These are phyloP conservation scores for Pristionchus arcanus DNA, from an alignment of 2,888 invertebrate genomes.

Conservation along the genomic window DNA sequence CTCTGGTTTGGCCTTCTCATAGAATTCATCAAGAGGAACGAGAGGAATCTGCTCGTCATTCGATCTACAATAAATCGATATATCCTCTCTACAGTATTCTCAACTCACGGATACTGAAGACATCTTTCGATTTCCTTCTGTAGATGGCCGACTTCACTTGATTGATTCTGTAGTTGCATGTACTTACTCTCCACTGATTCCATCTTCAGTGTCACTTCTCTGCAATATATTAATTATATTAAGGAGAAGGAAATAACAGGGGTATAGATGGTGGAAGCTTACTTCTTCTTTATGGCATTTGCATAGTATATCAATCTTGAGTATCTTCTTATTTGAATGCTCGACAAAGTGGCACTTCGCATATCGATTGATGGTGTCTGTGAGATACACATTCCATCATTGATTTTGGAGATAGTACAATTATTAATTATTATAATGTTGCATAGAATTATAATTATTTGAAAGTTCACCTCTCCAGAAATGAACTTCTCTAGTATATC, in stretches of 20 bases:
- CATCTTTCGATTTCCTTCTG: conserved; percentile 71
- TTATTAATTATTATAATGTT: no score
- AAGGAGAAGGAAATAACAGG: not conserved
- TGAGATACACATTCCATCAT: not conserved
- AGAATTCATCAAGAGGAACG: conserved; percentile 70
- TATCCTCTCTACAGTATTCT: not conserved
- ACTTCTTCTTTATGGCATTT: conserved; percentile 53
- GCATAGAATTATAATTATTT: no score
- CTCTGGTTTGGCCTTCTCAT: conserved; percentile 59
- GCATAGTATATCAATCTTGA: conserved; percentile 49
- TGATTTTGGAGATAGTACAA: not conserved
- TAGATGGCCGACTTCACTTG: conserved; percentile 71
- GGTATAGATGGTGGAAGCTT: not conserved
- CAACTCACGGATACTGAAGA: conserved; percentile 65
- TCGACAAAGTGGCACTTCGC: not conserved
- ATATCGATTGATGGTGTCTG: conserved; percentile 9
- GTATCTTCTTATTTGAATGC: conserved; percentile 11
- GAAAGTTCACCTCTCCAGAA: conserved; percentile 22
- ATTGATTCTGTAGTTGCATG: conserved; percentile 70
- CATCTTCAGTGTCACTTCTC: conserved; percentile 42
- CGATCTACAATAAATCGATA: conserved; percentile 60
- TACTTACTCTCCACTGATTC: conserved; percentile 66
- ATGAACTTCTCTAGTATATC: conserved; percentile 43
- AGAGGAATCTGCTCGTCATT: conserved; percentile 69
- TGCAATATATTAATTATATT: not conserved